phyloP scores from a whole-genome alignment of 2,888 invertebrate species.

The Saturnia pavonia region DNA sequence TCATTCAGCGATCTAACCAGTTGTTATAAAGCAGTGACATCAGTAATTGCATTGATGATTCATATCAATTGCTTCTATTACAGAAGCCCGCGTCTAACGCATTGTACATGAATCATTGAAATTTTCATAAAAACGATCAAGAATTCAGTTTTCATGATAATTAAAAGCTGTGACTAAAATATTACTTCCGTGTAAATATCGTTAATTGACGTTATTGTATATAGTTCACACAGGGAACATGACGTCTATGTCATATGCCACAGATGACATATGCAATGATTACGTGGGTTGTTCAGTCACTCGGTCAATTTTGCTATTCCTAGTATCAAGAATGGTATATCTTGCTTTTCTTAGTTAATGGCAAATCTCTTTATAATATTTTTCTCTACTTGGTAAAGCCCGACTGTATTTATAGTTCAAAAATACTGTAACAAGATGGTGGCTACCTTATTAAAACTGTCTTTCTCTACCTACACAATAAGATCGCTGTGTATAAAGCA shows the following conservation, averaged over 20 bases:
- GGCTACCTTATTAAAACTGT: too few relatives aligned
- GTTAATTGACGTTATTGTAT: conserved; percentile 10
- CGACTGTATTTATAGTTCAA: too few relatives aligned
- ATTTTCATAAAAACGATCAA: conserved; percentile 13
- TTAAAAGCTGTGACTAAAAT: neutral
- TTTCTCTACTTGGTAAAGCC: too few relatives aligned
- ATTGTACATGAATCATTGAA: conserved; percentile 1
- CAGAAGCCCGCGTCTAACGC: neutral
- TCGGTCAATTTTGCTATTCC: neutral
- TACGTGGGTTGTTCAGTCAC: neutral
- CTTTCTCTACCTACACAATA: too few relatives aligned
- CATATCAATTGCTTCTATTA: neutral
- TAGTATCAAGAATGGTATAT: neutral
- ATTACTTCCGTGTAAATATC: conserved; percentile 5
- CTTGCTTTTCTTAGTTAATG: too few relatives aligned
- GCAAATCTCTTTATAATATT: too few relatives aligned
- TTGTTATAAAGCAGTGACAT: neutral
- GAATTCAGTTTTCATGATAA: neutral
- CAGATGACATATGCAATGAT: neutral
- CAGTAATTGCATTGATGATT: neutral
- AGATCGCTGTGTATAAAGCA: too few relatives aligned
- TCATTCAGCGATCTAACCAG: neutral
- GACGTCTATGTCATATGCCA: neutral
- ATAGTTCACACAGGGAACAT: neutral
- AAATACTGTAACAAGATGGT: too few relatives aligned